Evolutionary conservation across 2,797 vertebrate genomes (phyloP).

Genomic region (Rhinoraja longicauda): DNA sequence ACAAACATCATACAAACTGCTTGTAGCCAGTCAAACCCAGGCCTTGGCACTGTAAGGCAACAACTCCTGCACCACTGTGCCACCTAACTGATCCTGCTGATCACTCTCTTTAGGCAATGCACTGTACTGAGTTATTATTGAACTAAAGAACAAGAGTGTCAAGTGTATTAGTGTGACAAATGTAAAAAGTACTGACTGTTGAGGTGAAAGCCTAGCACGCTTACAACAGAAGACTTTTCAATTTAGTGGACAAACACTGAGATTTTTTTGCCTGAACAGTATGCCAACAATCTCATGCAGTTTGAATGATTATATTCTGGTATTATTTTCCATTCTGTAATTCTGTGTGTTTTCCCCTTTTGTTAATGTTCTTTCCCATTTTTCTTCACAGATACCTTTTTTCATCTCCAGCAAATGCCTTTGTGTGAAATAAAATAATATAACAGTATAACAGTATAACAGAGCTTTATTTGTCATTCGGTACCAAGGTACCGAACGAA

Average conservation of each 20-base stretch:
- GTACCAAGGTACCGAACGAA: too few relatives aligned
- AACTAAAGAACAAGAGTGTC: neutral
- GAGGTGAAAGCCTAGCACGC: neutral
- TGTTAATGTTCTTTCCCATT: neutral
- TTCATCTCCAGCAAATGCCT: neutral
- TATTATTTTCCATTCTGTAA: neutral
- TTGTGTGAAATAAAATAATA: neutral
- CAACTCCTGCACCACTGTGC: neutral
- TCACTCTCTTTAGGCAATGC: neutral
- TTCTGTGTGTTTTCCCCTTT: neutral
- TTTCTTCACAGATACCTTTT: neutral
- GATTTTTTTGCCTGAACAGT: neutral
- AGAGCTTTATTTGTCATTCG: too few relatives aligned
- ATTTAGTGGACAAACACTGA: neutral
- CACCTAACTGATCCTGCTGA: neutral
- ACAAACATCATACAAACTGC: too few relatives aligned
- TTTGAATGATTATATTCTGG: neutral
- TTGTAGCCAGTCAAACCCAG: too few relatives aligned
- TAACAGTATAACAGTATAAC: too few relatives aligned
- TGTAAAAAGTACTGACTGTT: slow-evolving; percentile 2
- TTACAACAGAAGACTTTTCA: slow-evolving; percentile 8
- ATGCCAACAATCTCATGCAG: neutral
- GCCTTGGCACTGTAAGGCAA: too few relatives aligned
- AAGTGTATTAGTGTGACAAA: neutral
- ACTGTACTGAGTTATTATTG: neutral